phyloP scores from a whole-genome alignment of 2,113 vertebrate species.

The Chitala chitala region DNA sequence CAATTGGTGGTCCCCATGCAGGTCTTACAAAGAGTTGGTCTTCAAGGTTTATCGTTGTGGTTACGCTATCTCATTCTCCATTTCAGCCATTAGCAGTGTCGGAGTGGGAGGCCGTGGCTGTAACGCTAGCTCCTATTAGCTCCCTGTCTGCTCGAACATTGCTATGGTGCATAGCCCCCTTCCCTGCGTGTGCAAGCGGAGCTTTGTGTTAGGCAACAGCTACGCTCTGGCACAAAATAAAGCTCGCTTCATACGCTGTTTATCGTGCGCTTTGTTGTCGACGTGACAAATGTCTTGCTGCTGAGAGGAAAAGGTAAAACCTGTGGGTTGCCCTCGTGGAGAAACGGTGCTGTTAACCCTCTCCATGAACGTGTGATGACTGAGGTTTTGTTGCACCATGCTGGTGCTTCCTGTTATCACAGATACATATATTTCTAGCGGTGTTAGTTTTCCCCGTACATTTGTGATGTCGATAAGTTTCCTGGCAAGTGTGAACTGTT shows the following conservation, averaged over 20 bases:
- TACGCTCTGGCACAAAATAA: not conserved
- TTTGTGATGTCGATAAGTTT: conserved; percentile 27
- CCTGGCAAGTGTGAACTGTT: conserved; percentile 15
- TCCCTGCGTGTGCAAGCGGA: not conserved
- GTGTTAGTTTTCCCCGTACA: conserved; percentile 32
- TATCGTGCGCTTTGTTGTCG: conserved; percentile 25
- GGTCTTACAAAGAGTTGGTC: conserved; percentile 33
- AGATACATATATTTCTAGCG: conserved; percentile 43
- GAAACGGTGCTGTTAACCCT: conserved; percentile 23
- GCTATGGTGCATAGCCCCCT: too few species aligned
- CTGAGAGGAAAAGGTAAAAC: not conserved
- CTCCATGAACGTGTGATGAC: conserved; percentile 32
- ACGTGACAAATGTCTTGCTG: conserved; percentile 2
- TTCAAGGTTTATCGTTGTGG: conserved; percentile 48
- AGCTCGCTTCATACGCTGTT: conserved; percentile 30
- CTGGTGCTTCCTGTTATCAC: conserved; percentile 18
- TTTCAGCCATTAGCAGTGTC: not conserved
- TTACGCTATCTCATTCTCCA: conserved; percentile 22
- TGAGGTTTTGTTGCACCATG: conserved; percentile 27
- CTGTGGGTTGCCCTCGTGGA: conserved; percentile 25
- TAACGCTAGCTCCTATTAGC: not conserved
- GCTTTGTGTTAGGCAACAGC: too few species aligned
- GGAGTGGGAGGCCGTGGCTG: not conserved
- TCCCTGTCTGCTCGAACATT: not conserved
- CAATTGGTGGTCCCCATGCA: conserved; percentile 50